Conservation (phyloP, 2,888 invertebrate genomes). For the Brachyopa scutellaris region DNA sequence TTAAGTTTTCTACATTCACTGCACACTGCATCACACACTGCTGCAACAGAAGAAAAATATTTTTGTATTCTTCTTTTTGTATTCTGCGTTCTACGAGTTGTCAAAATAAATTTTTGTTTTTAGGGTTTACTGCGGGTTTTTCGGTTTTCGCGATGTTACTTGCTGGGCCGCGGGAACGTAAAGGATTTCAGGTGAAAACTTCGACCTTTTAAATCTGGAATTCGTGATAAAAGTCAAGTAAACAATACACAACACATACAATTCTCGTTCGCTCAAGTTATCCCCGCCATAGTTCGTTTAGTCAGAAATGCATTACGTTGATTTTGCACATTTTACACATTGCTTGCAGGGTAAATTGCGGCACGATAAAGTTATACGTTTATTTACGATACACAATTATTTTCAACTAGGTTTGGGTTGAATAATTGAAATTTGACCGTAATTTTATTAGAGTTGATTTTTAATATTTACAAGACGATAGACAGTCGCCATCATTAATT, state of each 20-base stretch:
- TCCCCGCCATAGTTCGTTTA: slow-evolving; percentile 76
- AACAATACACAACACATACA: slow-evolving; percentile 74
- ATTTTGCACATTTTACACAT: slow-evolving; percentile 72
- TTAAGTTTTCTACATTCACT: slow-evolving; percentile 50
- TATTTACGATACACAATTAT: slow-evolving; percentile 53
- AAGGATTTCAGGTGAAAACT: slow-evolving; percentile 59
- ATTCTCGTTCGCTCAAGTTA: slow-evolving; percentile 73
- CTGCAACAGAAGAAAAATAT: slow-evolving; percentile 68
- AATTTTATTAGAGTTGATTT: slow-evolving; percentile 75
- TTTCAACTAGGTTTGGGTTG: slow-evolving; percentile 62
- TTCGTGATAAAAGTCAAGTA: slow-evolving; percentile 73
- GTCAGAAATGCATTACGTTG: slow-evolving; percentile 73
- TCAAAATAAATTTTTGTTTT: slow-evolving; percentile 70
- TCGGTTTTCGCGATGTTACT: slow-evolving; percentile 39
- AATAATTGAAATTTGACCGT: slow-evolving; percentile 65
- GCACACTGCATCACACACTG: slow-evolving; percentile 60
- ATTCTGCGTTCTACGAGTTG: slow-evolving; percentile 71
- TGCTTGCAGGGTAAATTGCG: slow-evolving; percentile 38
- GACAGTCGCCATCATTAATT: slow-evolving; percentile 79
- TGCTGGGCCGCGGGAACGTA: slow-evolving; percentile 11
- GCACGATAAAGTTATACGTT: slow-evolving; percentile 48
- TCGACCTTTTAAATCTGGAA: slow-evolving; percentile 60
- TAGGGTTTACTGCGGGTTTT: slow-evolving; percentile 43
- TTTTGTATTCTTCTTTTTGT: slow-evolving; percentile 65
- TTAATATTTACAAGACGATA: slow-evolving; percentile 80